phyloP scores from a whole-genome alignment of 2,797 vertebrate genomes.

The Cottoperca gobio region DNA sequence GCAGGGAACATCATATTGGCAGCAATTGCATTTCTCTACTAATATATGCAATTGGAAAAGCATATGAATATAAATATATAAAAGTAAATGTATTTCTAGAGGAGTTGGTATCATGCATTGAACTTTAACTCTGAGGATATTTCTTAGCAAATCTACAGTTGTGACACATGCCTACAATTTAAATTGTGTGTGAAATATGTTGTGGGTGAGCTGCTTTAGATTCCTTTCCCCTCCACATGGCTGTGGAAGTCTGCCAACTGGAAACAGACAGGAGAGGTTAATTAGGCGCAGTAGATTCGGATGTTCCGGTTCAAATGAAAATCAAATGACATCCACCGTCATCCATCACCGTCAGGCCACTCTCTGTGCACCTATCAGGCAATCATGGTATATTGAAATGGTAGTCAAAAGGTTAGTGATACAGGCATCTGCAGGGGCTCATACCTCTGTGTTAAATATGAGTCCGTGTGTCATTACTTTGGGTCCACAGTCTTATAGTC shows the following conservation, averaged over 20 bases:
- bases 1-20: not conserved
- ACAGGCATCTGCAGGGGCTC: slow-evolving; percentile 53
- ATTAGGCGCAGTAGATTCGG: slow-evolving; percentile 79
- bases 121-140: slow-evolving; percentile 4
- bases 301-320: slow-evolving; percentile 74
- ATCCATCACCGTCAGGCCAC: slow-evolving; percentile 76
- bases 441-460: slow-evolving; percentile 59
- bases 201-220: slow-evolving; percentile 13
- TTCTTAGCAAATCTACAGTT: slow-evolving; percentile 40
- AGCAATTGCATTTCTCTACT: not conserved
- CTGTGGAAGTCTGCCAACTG: slow-evolving; percentile 65
- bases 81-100: not conserved
- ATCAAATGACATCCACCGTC: slow-evolving; percentile 76
- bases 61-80: too few species aligned
- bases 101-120: not conserved
- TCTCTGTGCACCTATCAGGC: slow-evolving; percentile 54
- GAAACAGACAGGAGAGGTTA: slow-evolving; percentile 78
- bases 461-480: slow-evolving; percentile 59
- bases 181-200: slow-evolving; percentile 51
- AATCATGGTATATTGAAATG: slow-evolving; percentile 61
- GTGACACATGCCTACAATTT: slow-evolving; percentile 34
- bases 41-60: slow-evolving; percentile 2
- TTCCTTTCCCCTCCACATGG: slow-evolving; percentile 37
- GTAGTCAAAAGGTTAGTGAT: slow-evolving; percentile 73
- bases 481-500: slow-evolving; percentile 35